Evolutionary conservation across 2,888 invertebrate species (phyloP), one percentile per base, ranked within the genome.

Genomic region (Agrotis puta): DNA sequence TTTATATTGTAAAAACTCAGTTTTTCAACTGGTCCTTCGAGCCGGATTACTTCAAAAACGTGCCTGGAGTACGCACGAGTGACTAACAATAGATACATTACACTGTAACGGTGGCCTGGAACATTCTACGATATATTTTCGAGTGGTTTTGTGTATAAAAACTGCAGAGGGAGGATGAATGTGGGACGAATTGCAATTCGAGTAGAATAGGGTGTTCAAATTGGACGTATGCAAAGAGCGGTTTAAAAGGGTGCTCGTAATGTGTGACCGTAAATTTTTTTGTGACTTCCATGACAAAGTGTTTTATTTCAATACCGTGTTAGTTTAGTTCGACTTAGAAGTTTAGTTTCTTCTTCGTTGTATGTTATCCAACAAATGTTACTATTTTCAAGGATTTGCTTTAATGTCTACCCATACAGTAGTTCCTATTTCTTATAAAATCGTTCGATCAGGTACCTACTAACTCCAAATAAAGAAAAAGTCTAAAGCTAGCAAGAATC

Each of bases 51-150:
- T 77, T 67, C 2, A 20, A 3, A 59, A 59, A 84, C 84, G 82
- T 84, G 82, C 77, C 74, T 67, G 22, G 66, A 63, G 68, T 85
- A 50, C 59, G 50, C 64, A 74, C 20, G 70, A 65, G 50, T 45
- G 61, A 33, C 33, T 81, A 62, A 83, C 66, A 83, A 81, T 74
- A 70, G 69, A 69, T 22, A 83, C 65, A 45, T 74, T 83, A 69
- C 24, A 24, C 70, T 70, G 51, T 74, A 65, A 80, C 61, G 61
- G 54, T 54, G n/a, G 68, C 51, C 65, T 27, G 48, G 45, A 69
- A 70, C 57, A 59, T 62, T 81, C 68, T 63, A 51, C 48, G 56
- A 48, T 66, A 56, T 62, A 76, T 64, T 69, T 82, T 71, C 74
- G 53, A 75, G 71, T 75, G 56, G 64, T 47, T 70, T 73, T 64